phyloP scores from a whole-genome alignment of 64 coral and sea anemone species.

The Orbicella faveolata region DNA sequence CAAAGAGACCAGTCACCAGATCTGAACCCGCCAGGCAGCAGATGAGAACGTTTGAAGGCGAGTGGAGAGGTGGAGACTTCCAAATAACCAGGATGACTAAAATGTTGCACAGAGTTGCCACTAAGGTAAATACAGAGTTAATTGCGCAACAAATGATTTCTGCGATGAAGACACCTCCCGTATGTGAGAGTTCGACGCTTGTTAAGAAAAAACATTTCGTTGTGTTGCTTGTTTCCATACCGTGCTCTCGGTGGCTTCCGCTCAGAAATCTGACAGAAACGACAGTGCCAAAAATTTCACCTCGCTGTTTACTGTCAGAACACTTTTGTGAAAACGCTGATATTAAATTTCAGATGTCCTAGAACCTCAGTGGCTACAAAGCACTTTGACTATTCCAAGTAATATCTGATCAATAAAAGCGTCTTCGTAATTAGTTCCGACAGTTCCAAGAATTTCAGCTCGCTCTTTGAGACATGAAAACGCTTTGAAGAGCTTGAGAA shows the following conservation, averaged over 20 bases:
- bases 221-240: constrained; percentile 36
- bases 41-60: constrained; percentile 38
- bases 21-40: constrained; percentile 43
- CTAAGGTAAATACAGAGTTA: constrained; percentile 41
- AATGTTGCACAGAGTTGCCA: constrained; percentile 9
- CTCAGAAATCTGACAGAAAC: no score
- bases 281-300: no score
- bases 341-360: neutral
- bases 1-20: constrained; percentile 35
- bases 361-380: neutral
- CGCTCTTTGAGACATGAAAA: no score
- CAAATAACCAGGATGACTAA: constrained; percentile 17
- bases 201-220: constrained; percentile 41
- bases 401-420: no score
- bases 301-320: no score
- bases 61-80: constrained; percentile 31
- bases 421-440: no score
- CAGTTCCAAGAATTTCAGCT: no score
- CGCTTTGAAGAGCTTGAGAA: no score
- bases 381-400: neutral
- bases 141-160: constrained; percentile 23
- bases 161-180: constrained; percentile 3
- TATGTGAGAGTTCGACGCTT: neutral
- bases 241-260: no score
- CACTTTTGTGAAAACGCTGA: neutral